Evolutionary conservation across 30 jellyfish, hydroid and myxozoan species (phyloP), one percentile per base, ranked within the genome.

Genomic region (Pelagia noctiluca): DNA sequence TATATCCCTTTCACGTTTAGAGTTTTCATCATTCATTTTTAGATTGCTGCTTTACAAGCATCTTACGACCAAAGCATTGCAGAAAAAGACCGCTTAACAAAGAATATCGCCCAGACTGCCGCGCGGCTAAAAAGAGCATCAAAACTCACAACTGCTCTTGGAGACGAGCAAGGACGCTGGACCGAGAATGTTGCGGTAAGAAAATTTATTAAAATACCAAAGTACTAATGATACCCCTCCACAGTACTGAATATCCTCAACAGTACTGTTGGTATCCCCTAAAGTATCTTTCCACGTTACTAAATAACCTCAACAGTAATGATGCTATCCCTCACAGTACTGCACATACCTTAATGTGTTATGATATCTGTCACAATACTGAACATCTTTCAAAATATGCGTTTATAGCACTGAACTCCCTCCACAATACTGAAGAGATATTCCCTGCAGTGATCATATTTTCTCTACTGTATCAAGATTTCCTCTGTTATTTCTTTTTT

Each of bases 151-250:
- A 75, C 98, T 8, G 98, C 98, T 4, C 87, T 92, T 16, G 96
- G 92, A 8, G 98, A 92, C 53, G 98, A 92, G 67, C 98, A 92
- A 63, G 98, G 96, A 30, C 69, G 98, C 34, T 92, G 98, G 98
- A 92, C 98, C 5, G 98, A 92, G 68, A 85, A 86, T 82, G 96
- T 92, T 2, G 98, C 98, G 36, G 98, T 92, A 70, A 57, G 96
- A 64, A 76, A 73, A 8, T 7, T 38, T 48, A 46, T 37, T 48
- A 73, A 31, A 5, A 37, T n/a, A n/a, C n/a, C n/a, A n/a, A n/a
- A n/a, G n/a, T n/a, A n/a, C n/a, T n/a, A n/a, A n/a, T n/a, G n/a
- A n/a, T n/a, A n/a, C n/a, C n/a, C n/a, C n/a, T n/a, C n/a, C n/a
- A n/a, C n/a, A n/a, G n/a, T n/a, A n/a, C n/a, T n/a, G n/a, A n/a